phyloP scores from a whole-genome alignment of 2,888 invertebrate genomes.

The Ashinkailepas kermadecensis region DNA sequence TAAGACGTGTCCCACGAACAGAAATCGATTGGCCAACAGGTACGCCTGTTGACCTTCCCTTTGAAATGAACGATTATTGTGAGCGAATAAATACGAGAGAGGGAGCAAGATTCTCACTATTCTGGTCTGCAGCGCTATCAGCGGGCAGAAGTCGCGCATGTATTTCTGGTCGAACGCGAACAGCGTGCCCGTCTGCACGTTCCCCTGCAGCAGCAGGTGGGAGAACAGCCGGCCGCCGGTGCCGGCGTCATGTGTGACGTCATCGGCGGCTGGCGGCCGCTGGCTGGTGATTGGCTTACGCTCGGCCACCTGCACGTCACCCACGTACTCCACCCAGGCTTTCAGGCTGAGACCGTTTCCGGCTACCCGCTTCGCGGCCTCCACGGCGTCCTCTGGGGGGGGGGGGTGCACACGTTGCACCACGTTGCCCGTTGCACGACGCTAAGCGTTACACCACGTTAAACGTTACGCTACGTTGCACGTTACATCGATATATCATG shows the following conservation, averaged over 20 bases:
- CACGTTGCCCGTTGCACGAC: too few species aligned
- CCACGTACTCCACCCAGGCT: neutral
- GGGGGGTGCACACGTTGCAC: too few species aligned
- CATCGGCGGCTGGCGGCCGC: too few species aligned
- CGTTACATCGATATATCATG: too few species aligned
- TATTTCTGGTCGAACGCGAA: neutral
- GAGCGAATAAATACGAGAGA: too few species aligned
- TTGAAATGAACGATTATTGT: too few species aligned
- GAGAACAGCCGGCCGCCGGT: neutral
- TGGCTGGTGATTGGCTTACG: neutral
- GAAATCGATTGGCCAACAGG: too few species aligned
- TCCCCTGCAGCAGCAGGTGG: neutral
- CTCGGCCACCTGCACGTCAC: neutral
- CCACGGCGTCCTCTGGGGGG: neutral
- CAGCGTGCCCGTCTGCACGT: neutral
- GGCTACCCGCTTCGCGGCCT: neutral
- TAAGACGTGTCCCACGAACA: too few species aligned
- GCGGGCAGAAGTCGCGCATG: neutral
- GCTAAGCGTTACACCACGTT: too few species aligned
- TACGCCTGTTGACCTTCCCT: too few species aligned
- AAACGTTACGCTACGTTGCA: too few species aligned
- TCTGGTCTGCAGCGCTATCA: neutral
- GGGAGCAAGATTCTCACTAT: neutral
- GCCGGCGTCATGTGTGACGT: neutral
- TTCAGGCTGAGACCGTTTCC: neutral